Percentiles rank a stretch among this genome's conserved stretches.
phyloP scores from a whole-genome alignment of 35 echinoderm and acorn worm genomes.

The Patiria miniata region DNA sequence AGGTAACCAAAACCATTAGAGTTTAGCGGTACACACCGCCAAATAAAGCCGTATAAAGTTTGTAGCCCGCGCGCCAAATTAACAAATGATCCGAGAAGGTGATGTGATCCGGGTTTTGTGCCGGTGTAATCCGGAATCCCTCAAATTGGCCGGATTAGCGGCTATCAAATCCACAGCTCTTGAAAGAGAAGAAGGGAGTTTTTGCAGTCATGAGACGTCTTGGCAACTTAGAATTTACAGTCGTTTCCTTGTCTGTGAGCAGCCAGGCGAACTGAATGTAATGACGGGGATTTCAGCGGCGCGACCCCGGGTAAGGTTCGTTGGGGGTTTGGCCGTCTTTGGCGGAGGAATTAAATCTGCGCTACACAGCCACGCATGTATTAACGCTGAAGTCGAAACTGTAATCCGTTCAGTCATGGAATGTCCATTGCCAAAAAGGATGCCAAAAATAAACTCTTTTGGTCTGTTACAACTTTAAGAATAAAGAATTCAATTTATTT shows the following conservation, averaged over 20 bases:
- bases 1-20: slow-evolving; percentile 3
- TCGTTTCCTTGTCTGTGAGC: slow-evolving; percentile 5
- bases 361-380: neutral
- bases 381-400: neutral
- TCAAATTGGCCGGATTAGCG: slow-evolving; percentile 5
- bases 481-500: too few species aligned
- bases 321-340: neutral
- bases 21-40: neutral
- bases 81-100: neutral
- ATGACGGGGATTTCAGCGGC: neutral
- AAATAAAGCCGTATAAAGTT: neutral
- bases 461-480: too few species aligned
- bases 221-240: neutral
- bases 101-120: neutral
- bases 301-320: neutral
- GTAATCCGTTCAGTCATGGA: slow-evolving; percentile 6
- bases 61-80: neutral
- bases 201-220: neutral
- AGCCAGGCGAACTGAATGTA: slow-evolving; percentile 1
- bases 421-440: too few species aligned
- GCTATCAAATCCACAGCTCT: neutral
- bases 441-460: too few species aligned
- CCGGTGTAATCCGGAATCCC: neutral
- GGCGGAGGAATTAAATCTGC: neutral
- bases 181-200: slow-evolving; percentile 11